Evolutionary conservation across 2,888 invertebrate genomes (phyloP), one percentile per base, ranked within the genome.

Genomic region (Scaptodrosophila latifasciaeformis): DNA sequence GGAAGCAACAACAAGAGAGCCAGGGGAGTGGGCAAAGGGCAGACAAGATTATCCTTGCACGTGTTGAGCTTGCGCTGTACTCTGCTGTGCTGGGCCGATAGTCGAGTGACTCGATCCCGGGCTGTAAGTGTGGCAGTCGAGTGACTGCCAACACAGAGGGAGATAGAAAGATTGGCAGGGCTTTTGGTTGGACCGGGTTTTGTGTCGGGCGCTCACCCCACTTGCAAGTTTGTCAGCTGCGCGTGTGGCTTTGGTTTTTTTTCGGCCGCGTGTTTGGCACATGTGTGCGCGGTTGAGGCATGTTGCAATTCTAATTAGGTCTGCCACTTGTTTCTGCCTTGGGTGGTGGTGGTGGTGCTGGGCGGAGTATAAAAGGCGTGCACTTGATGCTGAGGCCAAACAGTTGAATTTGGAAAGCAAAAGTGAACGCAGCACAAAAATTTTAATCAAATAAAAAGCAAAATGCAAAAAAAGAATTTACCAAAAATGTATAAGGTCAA

Each of bases 11-110:
- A 45, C 62, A 62, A 58, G 13, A 13, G 2, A 34, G 30, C 42
- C 46, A 67, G 59, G 67, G 65, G n/a, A 30, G 64, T 65, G 67
- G 51, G 56, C 51, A 49, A 40, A 46, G 37, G 45, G 55, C 45
- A 52, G 65, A 62, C 65, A 62, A 76, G 75, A 79, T 75, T 75
- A 75, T 75, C 74, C 75, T n/a, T 75, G 77, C 75, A 75, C 75
- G 75, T 76, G 75, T 75, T 75, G 74, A 74, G 64, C 72, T 79
- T 76, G 72, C 69, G n/a, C n/a, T n/a, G n/a, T n/a, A n/a, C n/a
- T n/a, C n/a, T n/a, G n/a, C n/a, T n/a, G n/a, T 67, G 30, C 29
- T 30, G 13, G 24, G 18, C 3, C 9, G 10, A 42, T n/a, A n/a
- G n/a, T 19, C n/a, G 47, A 35, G 57, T 37, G 42, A 53, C 56